Base-by-base conservation (phyloP, 1,140 invertebrate genomes). In the Tetraneura akinire region DNA sequence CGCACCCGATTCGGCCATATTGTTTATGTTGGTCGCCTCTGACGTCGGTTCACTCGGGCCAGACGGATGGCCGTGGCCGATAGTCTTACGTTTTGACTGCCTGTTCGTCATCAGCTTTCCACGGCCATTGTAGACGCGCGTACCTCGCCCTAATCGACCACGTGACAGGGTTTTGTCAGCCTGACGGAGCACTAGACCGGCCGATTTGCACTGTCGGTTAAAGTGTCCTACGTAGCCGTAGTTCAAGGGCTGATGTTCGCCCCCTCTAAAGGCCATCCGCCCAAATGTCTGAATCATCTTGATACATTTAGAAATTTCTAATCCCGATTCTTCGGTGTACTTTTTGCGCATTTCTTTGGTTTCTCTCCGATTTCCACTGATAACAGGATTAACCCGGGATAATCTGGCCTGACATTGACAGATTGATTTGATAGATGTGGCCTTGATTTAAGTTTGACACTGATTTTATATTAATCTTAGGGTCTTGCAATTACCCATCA, bases 1-100 rank as follows among this genome's bases (percentile, higher is more conserved):
- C 74, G 74, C 74, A 16, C 47, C 16, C 45, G 55, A 14, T 78
- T 78, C 74, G 74, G 74, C 74, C 74, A 78, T 78, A 78, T 78
- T 78, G 74, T 78, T 78, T 62, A 78, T 11, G 51, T 29, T 42
- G 10, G 16, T 0, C 9, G 71, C 2, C 45, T 8, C 14, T 6
- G 14, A n/a, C 13, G 10, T 32, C 37, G 18, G 13, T 13, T 51
- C 47, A 14, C 16, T 21, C 9, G 16, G 3, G 4, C 18, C 37
- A 10, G 45, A 8, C 37, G 45, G 45, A 8, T 47, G n/a, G 16
- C 21, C 21, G 64, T 13, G 8, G 8, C 5, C 51, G 51, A 11
- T 14, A 13, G 66, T 18, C 21, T 3, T 26, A 5, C 21, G 5
- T 47, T 26, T 23, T n/a, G 66, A 1, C 11, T 37, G 21, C n/a